Conservation (phyloP, 2,797 vertebrate genomes). For the Pogonophryne albipinna region DNA sequence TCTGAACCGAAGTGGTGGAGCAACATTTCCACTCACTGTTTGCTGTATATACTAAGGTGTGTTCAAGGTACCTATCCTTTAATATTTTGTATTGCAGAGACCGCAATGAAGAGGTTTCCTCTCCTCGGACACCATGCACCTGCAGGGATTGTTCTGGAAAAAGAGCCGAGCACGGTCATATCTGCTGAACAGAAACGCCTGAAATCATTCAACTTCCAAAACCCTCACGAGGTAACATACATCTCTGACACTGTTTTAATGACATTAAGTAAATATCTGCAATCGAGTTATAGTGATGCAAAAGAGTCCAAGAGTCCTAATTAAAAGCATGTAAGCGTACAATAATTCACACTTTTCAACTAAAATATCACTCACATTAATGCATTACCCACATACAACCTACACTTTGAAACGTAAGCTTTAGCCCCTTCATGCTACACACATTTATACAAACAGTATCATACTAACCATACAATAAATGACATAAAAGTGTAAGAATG, state of each 20-base stretch:
- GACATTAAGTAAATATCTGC: neutral
- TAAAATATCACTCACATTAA: no score
- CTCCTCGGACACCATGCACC: neutral
- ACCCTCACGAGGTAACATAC: constrained; percentile 6
- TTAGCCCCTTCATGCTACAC: no score
- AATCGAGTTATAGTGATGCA: neutral
- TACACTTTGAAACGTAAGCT: no score
- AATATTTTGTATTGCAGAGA: constrained; percentile 37
- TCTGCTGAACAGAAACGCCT: constrained; percentile 40
- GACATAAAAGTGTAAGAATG: no score
- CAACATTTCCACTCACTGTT: no score
- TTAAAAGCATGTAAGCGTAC: no score
- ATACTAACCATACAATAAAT: no score
- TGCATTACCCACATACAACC: no score
- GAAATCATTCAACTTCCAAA: constrained; percentile 38
- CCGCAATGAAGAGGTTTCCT: neutral
- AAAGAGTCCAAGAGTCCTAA: no score
- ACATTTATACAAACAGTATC: no score
- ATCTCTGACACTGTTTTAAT: neutral
- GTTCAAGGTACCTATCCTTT: neutral
- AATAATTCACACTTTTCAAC: no score
- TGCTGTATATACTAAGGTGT: neutral
- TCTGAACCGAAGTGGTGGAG: neutral
- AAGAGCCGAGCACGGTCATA: neutral
- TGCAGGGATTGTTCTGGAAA: constrained; percentile 30